Conservation (phyloP, 1,140 invertebrate genomes). For the Cyclina sinensis region DNA sequence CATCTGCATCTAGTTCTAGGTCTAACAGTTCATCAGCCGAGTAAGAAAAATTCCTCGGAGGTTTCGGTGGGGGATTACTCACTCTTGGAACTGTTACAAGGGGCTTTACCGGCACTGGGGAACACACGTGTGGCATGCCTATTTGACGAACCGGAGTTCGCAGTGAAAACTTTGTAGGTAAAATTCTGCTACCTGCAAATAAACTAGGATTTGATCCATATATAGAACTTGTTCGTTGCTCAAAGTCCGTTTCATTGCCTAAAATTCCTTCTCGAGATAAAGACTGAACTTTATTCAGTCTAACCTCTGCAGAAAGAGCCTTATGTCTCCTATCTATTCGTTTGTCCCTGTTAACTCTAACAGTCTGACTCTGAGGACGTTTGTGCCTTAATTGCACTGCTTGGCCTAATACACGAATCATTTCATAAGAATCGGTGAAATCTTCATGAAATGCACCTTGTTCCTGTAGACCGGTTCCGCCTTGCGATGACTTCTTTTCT, state of each 20-base stretch:
- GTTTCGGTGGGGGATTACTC: slow-evolving; percentile 51
- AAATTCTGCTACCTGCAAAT: slow-evolving; percentile 33
- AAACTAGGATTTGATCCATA: slow-evolving; percentile 37
- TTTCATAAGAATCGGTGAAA: slow-evolving; percentile 32
- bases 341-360: slow-evolving; percentile 14
- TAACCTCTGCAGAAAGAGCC: slow-evolving; percentile 51
- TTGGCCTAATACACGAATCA: slow-evolving; percentile 22
- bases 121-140: slow-evolving; percentile 27
- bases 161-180: slow-evolving; percentile 54
- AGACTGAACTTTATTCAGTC: slow-evolving; percentile 24
- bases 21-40: slow-evolving; percentile 21
- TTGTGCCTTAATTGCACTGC: slow-evolving; percentile 2
- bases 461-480: not conserved
- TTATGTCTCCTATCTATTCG: slow-evolving; percentile 31
- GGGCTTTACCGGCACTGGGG: slow-evolving; percentile 47
- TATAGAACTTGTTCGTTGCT: not conserved
- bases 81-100: not conserved
- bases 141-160: slow-evolving; percentile 31
- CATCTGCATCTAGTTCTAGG: not conserved
- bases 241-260: not conserved
- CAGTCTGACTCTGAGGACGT: slow-evolving; percentile 40
- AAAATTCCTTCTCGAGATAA: not conserved
- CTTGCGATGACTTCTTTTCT: not conserved
- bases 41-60: slow-evolving; percentile 51
- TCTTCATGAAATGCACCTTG: not conserved